Base-by-base conservation (phyloP, 2,888 invertebrate species). In the Thecocarcelia acutangulata region DNA sequence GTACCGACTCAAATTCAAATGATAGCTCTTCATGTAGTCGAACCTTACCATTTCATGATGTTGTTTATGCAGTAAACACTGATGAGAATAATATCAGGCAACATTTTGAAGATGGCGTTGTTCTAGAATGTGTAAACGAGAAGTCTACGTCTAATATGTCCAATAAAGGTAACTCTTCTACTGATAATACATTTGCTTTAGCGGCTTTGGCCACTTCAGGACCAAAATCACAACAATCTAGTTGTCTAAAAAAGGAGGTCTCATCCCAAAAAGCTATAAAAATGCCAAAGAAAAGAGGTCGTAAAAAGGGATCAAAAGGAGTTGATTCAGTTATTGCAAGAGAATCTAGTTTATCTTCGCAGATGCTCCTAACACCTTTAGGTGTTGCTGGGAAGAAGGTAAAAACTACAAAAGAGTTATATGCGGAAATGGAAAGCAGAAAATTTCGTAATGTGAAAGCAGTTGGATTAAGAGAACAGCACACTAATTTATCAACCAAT, bases 271-370 rank as follows among this genome's bases (percentile, higher is more conserved):
- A 54, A 50, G 58, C 59, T 9, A 48, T 58, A n/a, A 84, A 80
- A 69, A 42, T 85, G 52, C 89, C 89, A 15, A 90, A 89, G 82
- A 90, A 89, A 68, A 87, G 91, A 12, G 91, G 91, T 0, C 87
- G 91, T 0, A 91, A 91, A 82, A 91, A 90, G 75, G 91, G 91
- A 0, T 90, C 91, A 1, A 90, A 89, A 58, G 91, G 90, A 1
- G 87, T 89, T 5, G 91, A 91, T 80, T 87, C 88, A 0, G 78
- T 89, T n/a, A 87, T 90, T 37, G 90, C 89, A 2, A 87, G 88
- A 75, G 87, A 88, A 58, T 85, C 87, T 0, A 88, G 87, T 58
- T 84, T 90, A 1, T 88, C 87, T 11, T 87, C 89, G 1, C 89
- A 90, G 84, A 88, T 90, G 63, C 86, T 87, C 11, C 73, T 83